Base-by-base conservation (phyloP, 2,797 vertebrate genomes). In the Alca torda region DNA sequence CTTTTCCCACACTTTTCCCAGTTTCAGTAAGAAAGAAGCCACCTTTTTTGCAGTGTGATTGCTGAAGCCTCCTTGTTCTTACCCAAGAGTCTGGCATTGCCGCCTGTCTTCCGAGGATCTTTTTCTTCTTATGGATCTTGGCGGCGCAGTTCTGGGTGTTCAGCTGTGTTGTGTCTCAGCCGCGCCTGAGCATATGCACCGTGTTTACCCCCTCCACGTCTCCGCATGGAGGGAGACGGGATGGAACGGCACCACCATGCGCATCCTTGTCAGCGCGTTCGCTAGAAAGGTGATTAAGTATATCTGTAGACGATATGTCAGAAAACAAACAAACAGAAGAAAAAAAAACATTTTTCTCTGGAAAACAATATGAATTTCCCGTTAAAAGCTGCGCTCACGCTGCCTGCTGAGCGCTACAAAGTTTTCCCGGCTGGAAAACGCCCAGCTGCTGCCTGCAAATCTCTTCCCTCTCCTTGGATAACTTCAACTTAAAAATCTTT, bases 41-140 rank as follows among this genome's bases (percentile, higher is more conserved):
- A 15, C 0, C 0, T 3, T 8, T 3, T 33, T 10, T 10, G 4
- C 24, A 4, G 6, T 4, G n/a, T 3, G 17, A 6, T 5, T 13
- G 50, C 83, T 23, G 35, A 45, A 48, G 41, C 33, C 24, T 24
- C 35, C 53, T 11, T 16, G 26, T 6, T 7, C 4, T 68, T 72
- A 31, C 60, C 68, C 26, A 6, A 26, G n/a, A 16, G 45, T 10
- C 13, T 7, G 26, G 31, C 13, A 0, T 1, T 41, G 35, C 39
- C 13, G 0, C 13, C 70, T 61, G 56, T 26, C 70, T 15, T 26
- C 37, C 11, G 41, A 43, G 50, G 69, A 75, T 59, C 68, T 9
- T 54, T 20, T 37, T 79, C 28, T 21, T n/a, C 53, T 13, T 9
- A 1, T 7, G 69, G 28, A 23, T 37, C 37, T 46, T 0, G 46